Base-by-base conservation (phyloP, 2,113 vertebrate genomes). In the Argyrosomus japonicus region DNA sequence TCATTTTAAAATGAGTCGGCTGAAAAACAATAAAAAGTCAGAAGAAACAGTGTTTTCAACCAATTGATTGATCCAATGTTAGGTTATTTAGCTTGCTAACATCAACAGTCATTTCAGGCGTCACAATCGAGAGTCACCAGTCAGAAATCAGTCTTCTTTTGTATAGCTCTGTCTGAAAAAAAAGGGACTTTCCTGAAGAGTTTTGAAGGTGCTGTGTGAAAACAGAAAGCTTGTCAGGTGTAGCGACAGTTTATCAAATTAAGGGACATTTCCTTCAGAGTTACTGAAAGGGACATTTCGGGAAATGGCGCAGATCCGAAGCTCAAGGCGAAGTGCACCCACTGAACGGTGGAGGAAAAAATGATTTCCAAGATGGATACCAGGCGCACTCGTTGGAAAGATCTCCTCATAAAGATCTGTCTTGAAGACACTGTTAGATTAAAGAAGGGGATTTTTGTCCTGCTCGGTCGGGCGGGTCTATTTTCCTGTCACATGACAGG, bases 401-500 rank as follows among this genome's bases (percentile, higher is more conserved):
- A 62, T 68, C 23, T 48, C 19, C 19, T 18, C 43, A 36, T 17
- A 50, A 18, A 63, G 17, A 29, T 56, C 50, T 2, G 1, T 56
- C 17, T 53, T 13, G 19, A 78, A 71, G 62, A 56, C 40, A 1
- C 25, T 18, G 1, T 63, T 6, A 68, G 21, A 68, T 53, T 9
- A 23, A 71, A 58, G 0, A 1, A 15, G 43, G 14, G 27, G 29
- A 43, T 60, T 83, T 74, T 48, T 3, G 7, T 75, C 27, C 17
- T 47, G 40, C 3, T 72, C 10, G 2, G 1, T n/a, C 0, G 51
- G 53, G 54, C 21, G 79, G 40, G 57, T 72, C 6, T 53, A 2
- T 78, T 73, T 84, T 69, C 60, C 74, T 61, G 54, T 69, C 61
- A 47, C 72, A 68, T 62, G n/a, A 54, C 56, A 47, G 15, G 9